Base-by-base conservation (phyloP, 2,113 vertebrate species). In the Dipodomys spectabilis region DNA sequence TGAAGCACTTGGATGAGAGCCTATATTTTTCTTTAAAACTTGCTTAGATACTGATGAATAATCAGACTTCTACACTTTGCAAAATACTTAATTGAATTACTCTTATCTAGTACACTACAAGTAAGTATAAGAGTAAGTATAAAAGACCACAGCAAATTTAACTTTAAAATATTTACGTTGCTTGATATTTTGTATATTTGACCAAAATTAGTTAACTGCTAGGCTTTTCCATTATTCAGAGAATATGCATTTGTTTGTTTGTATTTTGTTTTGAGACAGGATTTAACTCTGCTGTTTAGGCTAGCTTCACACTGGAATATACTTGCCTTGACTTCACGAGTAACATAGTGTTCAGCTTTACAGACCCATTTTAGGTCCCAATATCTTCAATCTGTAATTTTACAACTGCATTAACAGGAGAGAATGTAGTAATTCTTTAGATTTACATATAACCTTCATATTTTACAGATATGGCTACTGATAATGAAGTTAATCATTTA, bases 391-490 rank as follows among this genome's bases (percentile, higher is more conserved):
- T 28, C 11, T 87, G 15, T 23, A 44, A 77, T 79, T 83, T 71
- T 19, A 18, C 86, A 91, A 88, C 28, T 49, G 20, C 22, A 60
- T 35, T 75, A n/a, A 88, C 87, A 88, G 2, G 11, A 79, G 60
- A n/a, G 45, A 1, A 4, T 35, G 1, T 30, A 74, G 32, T 82
- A 27, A 6, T 65, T 86, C 23, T 28, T 89, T 22, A n/a, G 49
- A 27, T 74, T 69, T 85, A 60, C 27, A 22, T 3, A 74, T 83
- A 5, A 86, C 68, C 7, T 28, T 72, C 75, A 9, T 85, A 80
- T 88, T 95, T 88, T 68, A 90, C 32, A 92, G 23, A 86, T 79
- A 88, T 57, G 30, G 69, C 6, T 62, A 82, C 91, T 82, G 53
- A 19, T 77, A 88, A 68, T 81, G 23, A 80, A 81, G n/a, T 20